phyloP scores from a whole-genome alignment of 2,888 invertebrate genomes.

The Tachystola acroxantha region DNA sequence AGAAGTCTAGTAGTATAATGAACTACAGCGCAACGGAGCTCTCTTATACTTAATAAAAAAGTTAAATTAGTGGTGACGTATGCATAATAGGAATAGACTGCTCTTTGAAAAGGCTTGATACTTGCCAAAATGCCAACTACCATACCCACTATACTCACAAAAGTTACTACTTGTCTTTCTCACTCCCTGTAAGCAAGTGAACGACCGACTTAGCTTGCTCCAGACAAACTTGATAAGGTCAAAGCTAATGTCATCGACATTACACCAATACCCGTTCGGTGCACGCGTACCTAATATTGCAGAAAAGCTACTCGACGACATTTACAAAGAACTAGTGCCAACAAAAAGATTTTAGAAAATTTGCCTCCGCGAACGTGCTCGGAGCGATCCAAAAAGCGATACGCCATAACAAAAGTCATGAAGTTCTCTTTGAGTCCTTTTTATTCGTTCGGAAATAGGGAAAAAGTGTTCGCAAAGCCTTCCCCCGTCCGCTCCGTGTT shows the following conservation, averaged over 20 bases:
- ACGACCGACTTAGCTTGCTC: too few relatives aligned
- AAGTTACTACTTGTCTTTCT: too few relatives aligned
- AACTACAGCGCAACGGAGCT: too few relatives aligned
- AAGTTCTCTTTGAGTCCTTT: conserved; percentile 63
- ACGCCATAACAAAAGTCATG: conserved; percentile 69
- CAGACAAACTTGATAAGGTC: neutral
- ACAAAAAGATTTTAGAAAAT: conserved; percentile 10
- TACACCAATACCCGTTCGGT: neutral
- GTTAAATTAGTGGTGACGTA: too few relatives aligned
- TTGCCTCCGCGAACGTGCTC: conserved; percentile 7
- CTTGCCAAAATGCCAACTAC: too few relatives aligned
- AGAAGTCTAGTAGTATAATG: too few relatives aligned
- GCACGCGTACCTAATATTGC: too few relatives aligned
- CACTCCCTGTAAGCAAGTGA: too few relatives aligned
- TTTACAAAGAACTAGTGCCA: conserved; percentile 8
- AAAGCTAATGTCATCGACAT: neutral
- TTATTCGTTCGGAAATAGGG: conserved; percentile 69
- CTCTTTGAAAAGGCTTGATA: too few relatives aligned
- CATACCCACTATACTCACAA: too few relatives aligned
- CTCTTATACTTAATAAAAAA: too few relatives aligned
- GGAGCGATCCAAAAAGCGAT: conserved; percentile 41
- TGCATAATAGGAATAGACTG: too few relatives aligned
- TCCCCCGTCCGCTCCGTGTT: conserved; percentile 46
- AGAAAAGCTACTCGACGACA: neutral
- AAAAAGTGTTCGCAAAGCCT: conserved; percentile 67